A percentile compares a stretch with the other conserved stretches of the same genome.
These are phyloP conservation scores for Teleopsis dalmanni DNA, from an alignment of 1,140 invertebrate species.

Conservation along the genomic window DNA sequence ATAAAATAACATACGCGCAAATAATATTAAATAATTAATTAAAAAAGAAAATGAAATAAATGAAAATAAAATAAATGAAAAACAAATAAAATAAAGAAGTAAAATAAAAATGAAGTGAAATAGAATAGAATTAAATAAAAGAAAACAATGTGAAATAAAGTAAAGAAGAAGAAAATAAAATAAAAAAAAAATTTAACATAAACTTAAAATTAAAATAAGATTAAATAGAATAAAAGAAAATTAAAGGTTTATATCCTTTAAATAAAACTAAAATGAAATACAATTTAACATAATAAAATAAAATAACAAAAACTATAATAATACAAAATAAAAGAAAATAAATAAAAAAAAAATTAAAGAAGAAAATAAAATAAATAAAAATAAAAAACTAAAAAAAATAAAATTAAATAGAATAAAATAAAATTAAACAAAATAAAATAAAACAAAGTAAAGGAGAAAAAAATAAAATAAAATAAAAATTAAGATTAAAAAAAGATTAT, in stretches of 20 bases:
- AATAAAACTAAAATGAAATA: neutral
- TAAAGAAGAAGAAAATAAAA: neutral
- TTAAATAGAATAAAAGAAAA: neutral
- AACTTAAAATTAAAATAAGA: neutral
- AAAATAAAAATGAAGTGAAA: neutral
- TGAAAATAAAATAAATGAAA: slow-evolving; percentile 1
- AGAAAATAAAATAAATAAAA: neutral
- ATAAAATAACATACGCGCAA: neutral
- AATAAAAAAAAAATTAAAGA: neutral
- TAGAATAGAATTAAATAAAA: neutral
- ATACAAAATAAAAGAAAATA: neutral
- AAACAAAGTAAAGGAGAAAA: neutral
- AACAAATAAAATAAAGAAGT: neutral
- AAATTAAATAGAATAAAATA: neutral
- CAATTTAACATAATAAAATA: neutral
- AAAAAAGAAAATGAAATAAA: neutral
- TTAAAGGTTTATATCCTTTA: neutral
- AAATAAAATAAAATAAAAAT: slow-evolving; percentile 1
- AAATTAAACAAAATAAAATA: neutral
- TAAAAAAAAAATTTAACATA: neutral
- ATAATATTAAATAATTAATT: neutral
- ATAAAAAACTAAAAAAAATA: neutral
- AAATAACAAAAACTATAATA: neutral
- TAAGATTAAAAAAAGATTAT: too few species aligned
- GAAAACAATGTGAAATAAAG: neutral